phyloP scores from a whole-genome alignment of 2,888 invertebrate species.

The Mythimna ferrago region DNA sequence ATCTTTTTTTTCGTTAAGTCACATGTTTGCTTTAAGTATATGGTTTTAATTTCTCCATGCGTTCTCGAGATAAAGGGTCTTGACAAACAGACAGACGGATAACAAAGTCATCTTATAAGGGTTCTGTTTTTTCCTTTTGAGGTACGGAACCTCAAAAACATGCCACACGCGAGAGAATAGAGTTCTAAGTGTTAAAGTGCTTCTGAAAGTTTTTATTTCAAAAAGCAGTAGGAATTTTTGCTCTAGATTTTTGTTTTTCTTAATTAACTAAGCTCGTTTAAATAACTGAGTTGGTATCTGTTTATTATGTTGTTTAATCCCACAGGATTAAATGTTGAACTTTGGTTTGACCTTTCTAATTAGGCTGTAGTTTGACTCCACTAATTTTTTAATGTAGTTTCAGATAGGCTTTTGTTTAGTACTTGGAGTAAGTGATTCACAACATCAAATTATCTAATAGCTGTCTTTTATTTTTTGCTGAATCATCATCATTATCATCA shows the following conservation, averaged over 20 bases:
- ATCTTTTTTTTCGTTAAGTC: no score
- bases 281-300: constrained; percentile 2
- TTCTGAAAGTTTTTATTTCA: background rate
- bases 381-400: background rate
- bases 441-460: no score
- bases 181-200: background rate
- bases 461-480: no score
- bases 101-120: no score
- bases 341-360: constrained; percentile 18
- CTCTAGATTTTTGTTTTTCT: background rate
- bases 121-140: no score
- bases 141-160: background rate
- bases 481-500: no score
- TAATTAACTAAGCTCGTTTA: constrained; percentile 35
- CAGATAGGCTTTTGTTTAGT: background rate
- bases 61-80: no score
- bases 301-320: constrained; percentile 17
- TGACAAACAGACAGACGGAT: no score
- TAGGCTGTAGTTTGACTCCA: background rate
- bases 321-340: constrained; percentile 16
- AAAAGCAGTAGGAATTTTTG: background rate
- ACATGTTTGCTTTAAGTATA: no score
- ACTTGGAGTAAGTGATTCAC: no score
- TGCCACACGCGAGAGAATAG: background rate
- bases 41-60: no score